Base-by-base conservation (phyloP, 2,797 vertebrate species). In the Megaceryle alcyon region DNA sequence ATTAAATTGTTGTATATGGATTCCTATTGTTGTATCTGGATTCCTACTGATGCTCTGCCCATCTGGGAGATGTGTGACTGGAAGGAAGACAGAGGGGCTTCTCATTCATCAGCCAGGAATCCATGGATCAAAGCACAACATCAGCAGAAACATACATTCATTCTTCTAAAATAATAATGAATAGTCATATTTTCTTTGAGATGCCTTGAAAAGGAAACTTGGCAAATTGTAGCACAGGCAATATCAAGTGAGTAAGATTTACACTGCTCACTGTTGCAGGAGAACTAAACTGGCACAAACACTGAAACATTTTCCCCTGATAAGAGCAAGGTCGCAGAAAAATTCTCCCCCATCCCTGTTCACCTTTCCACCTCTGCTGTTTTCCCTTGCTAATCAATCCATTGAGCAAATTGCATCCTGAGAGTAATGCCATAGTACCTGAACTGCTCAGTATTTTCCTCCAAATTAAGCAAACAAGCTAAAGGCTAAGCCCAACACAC, bases 151-250 rank as follows among this genome's bases (percentile, higher is more conserved):
- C 20, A 44, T 39, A 33, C 15, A 81, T 51, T 66, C 37, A 68
- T 88, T 96, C 72, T 91, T 86, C 56, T 85, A 88, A 71, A 73
- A 95, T 88, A 95, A 86, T 51, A 82, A 35, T 3, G 7, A 37
- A 5, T 56, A 95, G 78, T 56, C 12, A 35, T 56, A 44, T 94
- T 96, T 96, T 79, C 63, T 88, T 86, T 87, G 65, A 82, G 44
- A 14, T 56, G n/a, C 56, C 91, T 94, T 92, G 75, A 57, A 94
- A 82, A 93, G 12, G 48, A 88, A 90, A 94, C 22, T 73, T 96
- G 78, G 71, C 49, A 96, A 88, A 77, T 17, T 23, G 31, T 37
- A 76, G 39, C 60, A 88, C 29, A 43, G 60, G 88, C 82, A n/a
- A 72, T 43, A 90, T 77, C 37, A 60, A 73, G 39, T 89, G 41